These are phyloP conservation scores for Pseudochirops corinnae DNA, from an alignment of 2,797 vertebrate species.

Conservation along the genomic window DNA sequence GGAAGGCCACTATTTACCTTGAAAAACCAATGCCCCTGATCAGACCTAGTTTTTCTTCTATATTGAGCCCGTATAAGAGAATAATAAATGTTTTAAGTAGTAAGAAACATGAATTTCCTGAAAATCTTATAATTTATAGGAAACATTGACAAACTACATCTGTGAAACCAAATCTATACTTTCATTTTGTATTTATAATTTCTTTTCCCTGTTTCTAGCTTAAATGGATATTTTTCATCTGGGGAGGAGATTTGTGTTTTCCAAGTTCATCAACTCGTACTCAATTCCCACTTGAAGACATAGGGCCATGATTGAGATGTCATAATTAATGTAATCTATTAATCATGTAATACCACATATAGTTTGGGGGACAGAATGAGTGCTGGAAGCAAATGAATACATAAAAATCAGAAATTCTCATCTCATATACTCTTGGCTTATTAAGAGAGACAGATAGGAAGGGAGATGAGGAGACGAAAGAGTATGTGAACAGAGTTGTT, in stretches of 20 bases:
- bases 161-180: conserved; percentile 37
- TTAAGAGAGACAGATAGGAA: conserved; percentile 33
- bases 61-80: conserved; percentile 25
- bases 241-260: conserved; percentile 57
- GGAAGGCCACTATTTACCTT: neutral
- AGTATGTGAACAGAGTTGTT: conserved; percentile 33
- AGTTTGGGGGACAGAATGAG: conserved; percentile 44
- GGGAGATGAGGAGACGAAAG: conserved; percentile 7
- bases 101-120: conserved; percentile 16
- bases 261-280: conserved; percentile 61
- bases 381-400: conserved; percentile 32
- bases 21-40: neutral
- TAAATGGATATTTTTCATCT: conserved; percentile 71
- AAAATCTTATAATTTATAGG: neutral
- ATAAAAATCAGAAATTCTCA: conserved; percentile 60
- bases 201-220: conserved; percentile 61
- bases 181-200: conserved; percentile 38
- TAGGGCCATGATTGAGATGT: conserved; percentile 57
- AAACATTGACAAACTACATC: conserved; percentile 42
- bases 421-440: conserved; percentile 48
- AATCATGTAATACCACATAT: conserved; percentile 40
- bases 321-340: conserved; percentile 54
- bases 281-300: conserved; percentile 61
- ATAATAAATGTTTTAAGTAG: conserved; percentile 25
- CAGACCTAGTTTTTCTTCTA: conserved; percentile 50